Conservation (phyloP, 2,797 vertebrate genomes). For the Gymnothorax javanicus region DNA sequence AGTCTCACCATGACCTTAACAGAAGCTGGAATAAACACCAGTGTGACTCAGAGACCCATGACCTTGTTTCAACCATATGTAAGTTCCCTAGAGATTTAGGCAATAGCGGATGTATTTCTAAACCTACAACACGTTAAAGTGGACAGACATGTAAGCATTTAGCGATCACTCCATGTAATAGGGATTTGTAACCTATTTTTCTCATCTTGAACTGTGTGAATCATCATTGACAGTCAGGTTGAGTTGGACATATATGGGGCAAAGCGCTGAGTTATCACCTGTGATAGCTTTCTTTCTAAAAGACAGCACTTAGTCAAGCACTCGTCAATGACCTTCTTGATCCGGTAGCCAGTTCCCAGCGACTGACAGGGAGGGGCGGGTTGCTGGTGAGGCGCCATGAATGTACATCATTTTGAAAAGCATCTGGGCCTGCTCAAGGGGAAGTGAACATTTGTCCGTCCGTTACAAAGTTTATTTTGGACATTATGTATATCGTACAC, state of each 20-base stretch:
- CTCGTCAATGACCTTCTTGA: slow-evolving; percentile 50
- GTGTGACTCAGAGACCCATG: background rate
- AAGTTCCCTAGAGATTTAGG: background rate
- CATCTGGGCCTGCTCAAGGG: too few relatives aligned
- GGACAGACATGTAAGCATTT: background rate
- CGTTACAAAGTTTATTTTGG: too few relatives aligned
- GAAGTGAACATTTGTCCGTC: too few relatives aligned
- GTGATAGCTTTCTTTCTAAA: background rate
- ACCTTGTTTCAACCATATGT: background rate
- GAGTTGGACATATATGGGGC: slow-evolving; percentile 34
- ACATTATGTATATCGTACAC: too few relatives aligned
- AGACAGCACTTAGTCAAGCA: slow-evolving; percentile 50
- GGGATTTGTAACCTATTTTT: background rate
- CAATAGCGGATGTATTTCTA: background rate
- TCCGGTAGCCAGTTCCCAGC: slow-evolving; percentile 54
- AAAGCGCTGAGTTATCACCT: background rate
- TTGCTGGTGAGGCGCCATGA: slow-evolving; percentile 40
- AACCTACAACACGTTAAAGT: background rate
- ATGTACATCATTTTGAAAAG: slow-evolving; percentile 46
- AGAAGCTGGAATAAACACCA: background rate
- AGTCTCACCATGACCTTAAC: background rate
- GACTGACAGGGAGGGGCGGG: slow-evolving; percentile 51
- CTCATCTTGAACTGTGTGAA: background rate
- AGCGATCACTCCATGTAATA: slow-evolving; percentile 17
- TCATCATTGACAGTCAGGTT: slow-evolving; percentile 16